Percentiles rank a stretch among this genome's conserved stretches.
phyloP scores from a whole-genome alignment of 2,113 vertebrate genomes.

The Plecturocebus donacophilus region DNA sequence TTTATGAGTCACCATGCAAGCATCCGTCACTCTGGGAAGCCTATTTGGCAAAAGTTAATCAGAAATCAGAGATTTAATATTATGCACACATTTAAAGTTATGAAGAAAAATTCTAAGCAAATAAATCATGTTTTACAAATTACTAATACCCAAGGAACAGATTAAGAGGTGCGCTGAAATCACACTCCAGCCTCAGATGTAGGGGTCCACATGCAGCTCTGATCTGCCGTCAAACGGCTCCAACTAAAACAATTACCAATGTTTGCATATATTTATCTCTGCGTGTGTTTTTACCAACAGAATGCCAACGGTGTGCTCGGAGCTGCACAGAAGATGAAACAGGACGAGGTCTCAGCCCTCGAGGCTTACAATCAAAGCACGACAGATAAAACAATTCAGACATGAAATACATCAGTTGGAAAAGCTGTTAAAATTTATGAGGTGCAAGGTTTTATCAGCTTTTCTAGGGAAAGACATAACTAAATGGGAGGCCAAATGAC shows the following conservation, averaged over 20 bases:
- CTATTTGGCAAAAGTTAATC: neutral
- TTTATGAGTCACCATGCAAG: neutral
- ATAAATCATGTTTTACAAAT: conserved; percentile 60
- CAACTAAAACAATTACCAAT: conserved; percentile 58
- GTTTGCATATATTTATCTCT: conserved; percentile 49
- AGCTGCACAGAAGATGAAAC: conserved; percentile 43
- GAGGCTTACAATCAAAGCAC: conserved; percentile 60
- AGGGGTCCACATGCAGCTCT: neutral
- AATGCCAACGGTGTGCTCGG: neutral
- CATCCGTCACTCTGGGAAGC: neutral
- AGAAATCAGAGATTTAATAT: conserved; percentile 39
- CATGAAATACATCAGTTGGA: neutral
- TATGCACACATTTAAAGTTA: conserved; percentile 1
- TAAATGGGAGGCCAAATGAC: neutral
- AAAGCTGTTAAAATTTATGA: conserved; percentile 59
- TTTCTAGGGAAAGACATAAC: neutral
- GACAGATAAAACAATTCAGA: conserved; percentile 54
- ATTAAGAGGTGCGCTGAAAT: neutral
- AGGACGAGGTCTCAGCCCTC: conserved; percentile 48
- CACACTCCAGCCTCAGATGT: neutral
- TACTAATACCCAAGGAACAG: conserved; percentile 55
- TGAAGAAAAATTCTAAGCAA: conserved; percentile 43
- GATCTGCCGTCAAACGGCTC: neutral
- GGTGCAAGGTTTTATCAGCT: conserved; percentile 44
- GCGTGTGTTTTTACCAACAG: neutral